These are phyloP conservation scores for Pteronotus mesoamericanus DNA, from an alignment of 2,797 vertebrate genomes.

Conservation along the genomic window DNA sequence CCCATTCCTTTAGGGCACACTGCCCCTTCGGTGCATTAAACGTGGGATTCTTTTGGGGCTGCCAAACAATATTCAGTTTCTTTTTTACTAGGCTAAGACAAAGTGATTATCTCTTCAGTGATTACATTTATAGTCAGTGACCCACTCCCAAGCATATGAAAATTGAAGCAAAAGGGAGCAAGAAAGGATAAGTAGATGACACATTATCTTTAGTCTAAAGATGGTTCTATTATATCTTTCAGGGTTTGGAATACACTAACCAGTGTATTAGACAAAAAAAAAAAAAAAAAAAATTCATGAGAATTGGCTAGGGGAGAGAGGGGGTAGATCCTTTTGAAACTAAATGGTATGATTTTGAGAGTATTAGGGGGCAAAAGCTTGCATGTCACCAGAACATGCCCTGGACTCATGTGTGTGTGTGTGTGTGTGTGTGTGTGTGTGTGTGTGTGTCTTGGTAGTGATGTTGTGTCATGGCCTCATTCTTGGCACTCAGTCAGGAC, in stretches of 20 bases:
- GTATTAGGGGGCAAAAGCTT: neutral
- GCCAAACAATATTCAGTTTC: neutral
- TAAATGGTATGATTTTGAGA: neutral
- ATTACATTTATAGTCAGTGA: neutral
- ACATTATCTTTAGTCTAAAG: neutral
- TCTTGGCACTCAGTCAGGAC: slow-evolving; percentile 44
- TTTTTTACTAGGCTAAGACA: neutral
- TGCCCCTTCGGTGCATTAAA: neutral
- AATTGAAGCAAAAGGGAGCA: neutral
- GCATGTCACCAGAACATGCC: neutral
- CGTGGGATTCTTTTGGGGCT: neutral
- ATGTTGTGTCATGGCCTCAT: slow-evolving; percentile 44
- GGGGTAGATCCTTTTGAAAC: neutral
- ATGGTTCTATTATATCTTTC: neutral
- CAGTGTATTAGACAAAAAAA: neutral
- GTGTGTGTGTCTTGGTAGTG: neutral
- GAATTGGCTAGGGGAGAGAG: neutral
- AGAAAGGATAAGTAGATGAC: neutral
- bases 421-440: neutral
- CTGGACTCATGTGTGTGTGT: neutral
- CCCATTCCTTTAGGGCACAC: neutral
- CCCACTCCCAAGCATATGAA: neutral
- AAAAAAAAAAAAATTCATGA: neutral
- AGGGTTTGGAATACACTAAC: neutral
- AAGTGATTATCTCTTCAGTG: neutral